Conservation (phyloP, 2,113 vertebrate genomes). For the Colinus virginianus region DNA sequence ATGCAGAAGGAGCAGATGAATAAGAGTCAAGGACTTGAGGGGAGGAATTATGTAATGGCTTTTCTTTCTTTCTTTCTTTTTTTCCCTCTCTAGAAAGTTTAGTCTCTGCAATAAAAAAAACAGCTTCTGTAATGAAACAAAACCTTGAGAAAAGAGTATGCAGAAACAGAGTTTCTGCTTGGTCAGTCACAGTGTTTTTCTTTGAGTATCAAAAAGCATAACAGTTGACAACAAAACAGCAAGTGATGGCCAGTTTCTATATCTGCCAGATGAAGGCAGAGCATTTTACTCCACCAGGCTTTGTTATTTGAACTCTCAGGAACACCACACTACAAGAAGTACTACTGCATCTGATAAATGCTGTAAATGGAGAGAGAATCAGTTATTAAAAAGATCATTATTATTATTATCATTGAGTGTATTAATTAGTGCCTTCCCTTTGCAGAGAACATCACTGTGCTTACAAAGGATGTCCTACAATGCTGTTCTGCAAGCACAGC, state of each 20-base stretch:
- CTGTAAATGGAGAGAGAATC: background rate
- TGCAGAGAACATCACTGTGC: slow-evolving; percentile 6
- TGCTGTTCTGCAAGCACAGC: slow-evolving; percentile 26
- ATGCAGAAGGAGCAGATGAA: background rate
- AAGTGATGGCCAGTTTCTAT: background rate
- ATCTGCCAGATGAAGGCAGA: background rate
- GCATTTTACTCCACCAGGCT: background rate
- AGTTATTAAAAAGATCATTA: background rate
- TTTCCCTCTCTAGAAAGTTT: background rate
- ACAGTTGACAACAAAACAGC: background rate
- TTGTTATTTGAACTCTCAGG: background rate
- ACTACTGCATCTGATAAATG: background rate
- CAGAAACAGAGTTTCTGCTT: background rate
- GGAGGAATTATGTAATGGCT: background rate
- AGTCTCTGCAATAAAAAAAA: background rate
- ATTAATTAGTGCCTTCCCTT: background rate
- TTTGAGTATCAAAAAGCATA: background rate
- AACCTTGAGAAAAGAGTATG: background rate
- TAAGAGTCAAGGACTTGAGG: background rate
- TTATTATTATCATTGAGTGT: background rate
- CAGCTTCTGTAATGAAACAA: background rate
- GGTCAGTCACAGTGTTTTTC: background rate
- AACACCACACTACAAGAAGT: background rate
- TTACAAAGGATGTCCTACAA: background rate
- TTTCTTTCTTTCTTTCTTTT: background rate